Percentiles rank a stretch among this genome's conserved stretches.
Conservation (phyloP, 2,113 vertebrate species). For the Glaucomys volans region DNA sequence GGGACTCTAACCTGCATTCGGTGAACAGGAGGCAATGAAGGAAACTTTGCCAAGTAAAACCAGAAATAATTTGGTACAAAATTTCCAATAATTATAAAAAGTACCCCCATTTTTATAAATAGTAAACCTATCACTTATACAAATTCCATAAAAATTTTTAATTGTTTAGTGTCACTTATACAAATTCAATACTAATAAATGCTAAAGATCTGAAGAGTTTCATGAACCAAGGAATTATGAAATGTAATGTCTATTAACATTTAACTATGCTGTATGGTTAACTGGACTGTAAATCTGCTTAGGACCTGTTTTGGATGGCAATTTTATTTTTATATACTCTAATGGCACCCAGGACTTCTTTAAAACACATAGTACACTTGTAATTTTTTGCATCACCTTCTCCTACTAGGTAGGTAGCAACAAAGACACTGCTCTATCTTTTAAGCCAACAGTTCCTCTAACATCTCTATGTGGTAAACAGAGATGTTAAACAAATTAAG, state of each 20-base stretch:
- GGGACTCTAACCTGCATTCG: neutral
- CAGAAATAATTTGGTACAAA: slow-evolving; percentile 27
- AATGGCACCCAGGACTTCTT: neutral
- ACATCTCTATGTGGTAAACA: neutral
- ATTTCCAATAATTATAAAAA: slow-evolving; percentile 2
- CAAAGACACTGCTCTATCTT: neutral
- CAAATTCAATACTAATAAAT: slow-evolving; percentile 56
- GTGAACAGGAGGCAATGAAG: neutral
- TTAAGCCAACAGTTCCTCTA: neutral
- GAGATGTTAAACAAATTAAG: neutral
- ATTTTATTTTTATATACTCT: neutral
- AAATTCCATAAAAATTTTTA: neutral
- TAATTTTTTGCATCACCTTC: neutral
- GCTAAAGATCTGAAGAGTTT: slow-evolving; percentile 34
- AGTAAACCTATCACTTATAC: neutral
- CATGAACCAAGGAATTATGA: slow-evolving; percentile 27
- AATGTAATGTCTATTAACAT: neutral
- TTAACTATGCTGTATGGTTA: slow-evolving; percentile 51
- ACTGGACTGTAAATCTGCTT: neutral
- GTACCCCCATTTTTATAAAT: slow-evolving; percentile 58
- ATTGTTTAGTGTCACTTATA: neutral
- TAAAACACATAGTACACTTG: neutral
- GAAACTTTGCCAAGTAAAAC: slow-evolving; percentile 8
- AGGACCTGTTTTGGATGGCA: neutral
- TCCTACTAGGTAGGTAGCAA: neutral